These are phyloP conservation scores for Penaeus indicus DNA, from an alignment of 1,140 invertebrate species.

Conservation along the genomic window DNA sequence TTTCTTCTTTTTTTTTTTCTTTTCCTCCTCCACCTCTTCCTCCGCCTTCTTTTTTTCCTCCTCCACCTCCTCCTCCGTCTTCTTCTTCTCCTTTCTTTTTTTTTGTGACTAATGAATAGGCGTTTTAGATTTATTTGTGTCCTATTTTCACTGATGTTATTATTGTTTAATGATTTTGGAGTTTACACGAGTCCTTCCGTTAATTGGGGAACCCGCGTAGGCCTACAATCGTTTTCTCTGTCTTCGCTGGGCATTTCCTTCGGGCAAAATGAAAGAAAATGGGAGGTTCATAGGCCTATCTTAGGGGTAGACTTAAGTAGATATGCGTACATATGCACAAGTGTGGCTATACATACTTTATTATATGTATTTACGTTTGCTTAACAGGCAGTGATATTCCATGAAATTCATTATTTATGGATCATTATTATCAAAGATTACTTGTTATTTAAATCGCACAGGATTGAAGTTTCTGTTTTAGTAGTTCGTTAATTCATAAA, in stretches of 20 bases:
- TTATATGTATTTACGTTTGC: neutral
- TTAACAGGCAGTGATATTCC: no score
- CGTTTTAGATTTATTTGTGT: neutral
- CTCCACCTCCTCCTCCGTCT: neutral
- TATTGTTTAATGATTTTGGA: no score
- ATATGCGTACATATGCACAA: neutral
- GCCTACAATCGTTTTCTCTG: neutral
- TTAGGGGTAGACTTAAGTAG: neutral
- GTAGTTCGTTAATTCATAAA: neutral
- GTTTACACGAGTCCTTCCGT: no score
- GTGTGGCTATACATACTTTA: neutral
- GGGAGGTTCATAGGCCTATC: no score
- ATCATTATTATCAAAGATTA: no score
- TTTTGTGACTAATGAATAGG: neutral
- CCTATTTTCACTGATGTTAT: neutral
- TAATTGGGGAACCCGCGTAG: no score
- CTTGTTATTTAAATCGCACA: no score
- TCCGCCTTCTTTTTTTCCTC: neutral
- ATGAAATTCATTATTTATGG: no score
- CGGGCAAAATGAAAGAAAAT: no score
- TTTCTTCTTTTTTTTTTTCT: no score
- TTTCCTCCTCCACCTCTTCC: no score
- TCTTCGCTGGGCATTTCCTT: neutral
- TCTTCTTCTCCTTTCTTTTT: neutral
- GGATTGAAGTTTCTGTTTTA: no score